A percentile compares a stretch with the other conserved stretches of the same genome.
Evolutionary conservation across 1,140 invertebrate species (phyloP).

Genomic region (Aplysia californica): DNA sequence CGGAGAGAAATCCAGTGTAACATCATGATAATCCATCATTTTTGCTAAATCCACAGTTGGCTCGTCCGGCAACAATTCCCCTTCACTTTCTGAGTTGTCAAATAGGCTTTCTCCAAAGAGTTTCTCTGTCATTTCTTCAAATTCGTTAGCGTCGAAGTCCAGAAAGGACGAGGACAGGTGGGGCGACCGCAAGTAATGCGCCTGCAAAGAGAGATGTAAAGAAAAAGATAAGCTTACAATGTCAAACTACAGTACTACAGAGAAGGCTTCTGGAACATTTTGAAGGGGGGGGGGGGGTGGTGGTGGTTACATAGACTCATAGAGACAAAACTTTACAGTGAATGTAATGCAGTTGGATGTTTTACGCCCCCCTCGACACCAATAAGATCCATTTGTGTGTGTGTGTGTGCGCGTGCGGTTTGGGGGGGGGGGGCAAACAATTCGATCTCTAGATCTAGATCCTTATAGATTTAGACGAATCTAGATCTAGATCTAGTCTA

Average conservation of each 20-base stretch:
- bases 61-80: constrained; percentile 10
- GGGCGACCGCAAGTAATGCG: too few species aligned
- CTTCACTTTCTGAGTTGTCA: constrained; percentile 22
- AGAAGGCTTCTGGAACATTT: too few species aligned
- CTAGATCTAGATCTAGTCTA: neutral
- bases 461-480: neutral
- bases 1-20: too few species aligned
- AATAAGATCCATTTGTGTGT: neutral
- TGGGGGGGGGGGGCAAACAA: neutral
- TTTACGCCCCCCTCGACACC: neutral
- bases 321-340: neutral
- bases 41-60: constrained; percentile 19
- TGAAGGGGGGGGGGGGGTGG: too few species aligned
- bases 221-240: too few species aligned
- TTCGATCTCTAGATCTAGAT: neutral
- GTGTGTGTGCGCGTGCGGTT: neutral
- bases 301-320: too few species aligned
- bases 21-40: neutral
- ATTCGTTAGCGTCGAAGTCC: too few species aligned
- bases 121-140: too few species aligned
- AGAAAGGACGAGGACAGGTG: too few species aligned
- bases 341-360: neutral
- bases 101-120: neutral
- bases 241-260: too few species aligned
- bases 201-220: too few species aligned